Evolutionary conservation across 1,140 invertebrate species (phyloP), one percentile per base, ranked within the genome.

Genomic region (Scaptomyza pallida): DNA sequence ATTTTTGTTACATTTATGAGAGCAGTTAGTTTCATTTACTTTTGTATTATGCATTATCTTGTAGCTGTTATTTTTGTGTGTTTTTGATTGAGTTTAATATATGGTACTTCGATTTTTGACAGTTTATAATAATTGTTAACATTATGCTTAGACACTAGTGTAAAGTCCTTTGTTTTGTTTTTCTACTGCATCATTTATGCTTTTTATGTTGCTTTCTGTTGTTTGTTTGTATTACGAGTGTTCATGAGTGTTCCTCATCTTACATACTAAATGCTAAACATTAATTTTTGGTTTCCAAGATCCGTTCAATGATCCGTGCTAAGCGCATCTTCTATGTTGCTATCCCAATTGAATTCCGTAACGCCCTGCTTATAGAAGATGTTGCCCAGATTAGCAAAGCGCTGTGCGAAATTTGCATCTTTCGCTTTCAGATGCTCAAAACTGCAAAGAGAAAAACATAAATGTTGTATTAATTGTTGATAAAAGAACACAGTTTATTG

Each of bases 311-410:
- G 89, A 83, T 91, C 90, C 60, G 89, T 91, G 74, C 89, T 91
- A 12, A 93, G 93, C 40, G 94, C 94, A 82, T 96, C 95, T 77
- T 96, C 95, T 57, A 96, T 93, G 74, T 95, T 95, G 91, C 95
- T 95, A 91, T 97, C 96, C 96, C 96, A 97, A 92, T 97, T 96
- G 90, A 97, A 97, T 91, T 96, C 95, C 50, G 95, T 96, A 65
- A 94, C 94, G 62, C 95, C 95, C 89, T 93, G 94, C 62, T 94
- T 93, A 13, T 92, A 93, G 23, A 94, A 93, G 67, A 96, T 93
- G 78, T 96, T 95, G 63, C 96, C 96, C 59, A 96, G 93, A 90
- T 97, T 95, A 68, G 94, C 93, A 92, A 96, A 96, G 63, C 95
- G 94, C 89, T 95, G 94, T 70, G 95, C 93, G 90, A 97, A 98